Evolutionary conservation across 2,113 vertebrate genomes (phyloP), one percentile per base, ranked within the genome.

Genomic region (Balaenoptera acutorostrata): DNA sequence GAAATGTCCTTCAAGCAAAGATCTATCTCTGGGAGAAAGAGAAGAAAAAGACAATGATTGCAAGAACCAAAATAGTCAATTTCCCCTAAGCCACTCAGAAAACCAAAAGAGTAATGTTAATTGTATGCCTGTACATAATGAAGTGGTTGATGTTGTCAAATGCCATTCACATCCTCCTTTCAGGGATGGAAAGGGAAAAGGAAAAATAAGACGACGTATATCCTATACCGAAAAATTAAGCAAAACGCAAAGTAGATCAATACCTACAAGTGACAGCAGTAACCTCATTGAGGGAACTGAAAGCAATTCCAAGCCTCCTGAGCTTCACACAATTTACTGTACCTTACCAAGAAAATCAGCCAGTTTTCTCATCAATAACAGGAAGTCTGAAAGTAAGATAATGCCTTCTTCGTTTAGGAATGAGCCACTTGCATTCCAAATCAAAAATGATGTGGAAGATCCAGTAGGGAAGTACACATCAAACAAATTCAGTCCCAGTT

Each of bases 311-410:
- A 96, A 85, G 41, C 84, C 93, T 96, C 77, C 96, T 57, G 98
- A 98, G 11, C 49, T 90, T 17, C 94, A 85, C 80, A 83, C 98
- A 82, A 95, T 95, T 78, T 98, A 98, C 74, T 98, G 98, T 39
- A 98, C 98, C 25, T 96, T 98, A 93, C 98, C 98, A 46, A 98
- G 98, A 97, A 98, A 98, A 97, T 97, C 98, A 88, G 94, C 98
- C 23, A 97, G 98, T 75, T 96, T 74, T 74, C 88, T 93, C 81
- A 36, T 97, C 71, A 59, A 77, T 84, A 96, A 95, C 49, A 97
- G 95, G 59, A 89, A 97, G 46, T 94, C 95, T 74, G 98, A 97
- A 78, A 68, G 77, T 59, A 88, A 92, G 12, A 49, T 29, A 23
- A 86, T 0, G 0, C 25, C 94, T 57, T 95, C 98, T 90, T 98